phyloP scores from a whole-genome alignment of 2,113 vertebrate genomes.

The Paratilapia polleni region DNA sequence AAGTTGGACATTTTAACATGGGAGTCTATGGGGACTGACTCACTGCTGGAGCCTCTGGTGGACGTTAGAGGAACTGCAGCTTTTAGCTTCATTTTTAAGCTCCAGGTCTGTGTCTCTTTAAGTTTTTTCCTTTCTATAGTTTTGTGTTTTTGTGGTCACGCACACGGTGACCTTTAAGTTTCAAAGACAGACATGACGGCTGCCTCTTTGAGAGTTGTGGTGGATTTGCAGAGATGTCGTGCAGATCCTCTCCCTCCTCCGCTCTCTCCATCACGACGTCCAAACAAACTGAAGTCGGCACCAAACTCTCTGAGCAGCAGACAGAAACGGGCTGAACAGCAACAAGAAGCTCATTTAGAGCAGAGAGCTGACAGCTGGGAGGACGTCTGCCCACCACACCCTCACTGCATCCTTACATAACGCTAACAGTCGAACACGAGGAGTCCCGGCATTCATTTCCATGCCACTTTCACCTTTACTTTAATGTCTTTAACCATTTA shows the following conservation, averaged over 20 bases:
- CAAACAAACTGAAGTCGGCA: neutral
- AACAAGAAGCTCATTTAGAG: slow-evolving; percentile 5
- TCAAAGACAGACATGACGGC: neutral
- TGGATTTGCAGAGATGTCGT: neutral
- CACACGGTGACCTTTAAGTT: neutral
- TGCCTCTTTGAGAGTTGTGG: neutral
- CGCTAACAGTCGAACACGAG: neutral
- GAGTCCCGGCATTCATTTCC: too few species aligned
- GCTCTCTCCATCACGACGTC: neutral
- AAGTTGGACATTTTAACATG: too few species aligned
- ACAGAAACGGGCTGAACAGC: neutral
- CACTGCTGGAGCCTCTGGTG: neutral
- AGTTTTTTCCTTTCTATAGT: neutral
- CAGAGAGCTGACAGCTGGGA: slow-evolving; percentile 10
- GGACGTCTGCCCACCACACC: slow-evolving; percentile 8
- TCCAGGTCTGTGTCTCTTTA: neutral
- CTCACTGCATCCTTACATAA: neutral
- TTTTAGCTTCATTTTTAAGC: neutral
- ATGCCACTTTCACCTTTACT: neutral
- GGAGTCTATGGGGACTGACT: neutral
- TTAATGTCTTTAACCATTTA: neutral
- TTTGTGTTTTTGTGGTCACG: neutral
- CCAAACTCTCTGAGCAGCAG: slow-evolving; percentile 15
- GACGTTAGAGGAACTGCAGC: neutral
- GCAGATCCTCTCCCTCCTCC: too few species aligned